Evolutionary conservation across 1,140 invertebrate species (phyloP).

Genomic region (Pseudomyrmex gracilis): DNA sequence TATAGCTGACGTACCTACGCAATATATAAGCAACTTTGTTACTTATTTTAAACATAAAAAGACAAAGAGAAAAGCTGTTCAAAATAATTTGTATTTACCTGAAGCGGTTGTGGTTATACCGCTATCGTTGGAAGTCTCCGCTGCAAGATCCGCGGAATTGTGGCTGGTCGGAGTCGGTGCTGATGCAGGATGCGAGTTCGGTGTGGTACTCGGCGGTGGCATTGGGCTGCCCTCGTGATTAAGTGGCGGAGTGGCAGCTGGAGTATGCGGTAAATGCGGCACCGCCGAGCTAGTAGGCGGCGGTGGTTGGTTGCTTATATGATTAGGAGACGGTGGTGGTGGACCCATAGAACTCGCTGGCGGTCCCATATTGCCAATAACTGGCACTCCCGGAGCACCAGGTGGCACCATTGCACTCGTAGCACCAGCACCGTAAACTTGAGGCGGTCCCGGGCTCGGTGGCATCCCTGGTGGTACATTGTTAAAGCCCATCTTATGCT

Average conservation of each 20-base stretch:
- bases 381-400: constrained; percentile 80
- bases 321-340: constrained; percentile 86
- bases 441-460: constrained; percentile 82
- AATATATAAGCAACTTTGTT: constrained; percentile 9
- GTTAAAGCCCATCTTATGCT: constrained; percentile 85
- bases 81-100: constrained; percentile 76
- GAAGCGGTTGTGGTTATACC: constrained; percentile 87
- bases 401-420: constrained; percentile 86
- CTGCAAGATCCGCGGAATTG: constrained; percentile 81
- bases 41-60: neutral
- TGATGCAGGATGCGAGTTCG: constrained; percentile 86
- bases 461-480: constrained; percentile 82
- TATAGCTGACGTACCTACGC: constrained; percentile 82
- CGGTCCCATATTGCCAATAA: constrained; percentile 83
- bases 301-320: constrained; percentile 86
- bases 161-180: constrained; percentile 79
- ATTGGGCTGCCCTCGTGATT: constrained; percentile 86
- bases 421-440: constrained; percentile 81
- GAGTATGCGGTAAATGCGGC: constrained; percentile 78
- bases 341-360: constrained; percentile 84
- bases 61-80: neutral
- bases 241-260: constrained; percentile 82
- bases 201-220: constrained; percentile 87
- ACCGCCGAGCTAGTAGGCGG: constrained; percentile 83
- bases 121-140: constrained; percentile 86